Conservation (phyloP, 2,797 vertebrate species). For the Acanthurus tractus region DNA sequence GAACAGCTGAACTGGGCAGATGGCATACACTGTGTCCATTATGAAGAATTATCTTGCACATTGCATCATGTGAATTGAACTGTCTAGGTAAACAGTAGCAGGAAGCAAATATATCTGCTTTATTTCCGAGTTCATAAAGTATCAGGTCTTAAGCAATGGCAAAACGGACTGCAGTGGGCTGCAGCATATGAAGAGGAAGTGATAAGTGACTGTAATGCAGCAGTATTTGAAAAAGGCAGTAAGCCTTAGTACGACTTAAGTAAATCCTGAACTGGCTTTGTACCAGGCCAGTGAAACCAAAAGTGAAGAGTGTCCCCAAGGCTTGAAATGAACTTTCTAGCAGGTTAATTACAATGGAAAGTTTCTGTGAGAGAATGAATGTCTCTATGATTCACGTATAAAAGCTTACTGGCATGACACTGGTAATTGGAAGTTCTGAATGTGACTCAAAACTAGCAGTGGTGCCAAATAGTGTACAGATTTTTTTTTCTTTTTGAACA, state of each 20-base stretch:
- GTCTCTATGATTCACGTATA: constrained; percentile 41
- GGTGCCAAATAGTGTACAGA: constrained; percentile 65
- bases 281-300: constrained; percentile 63
- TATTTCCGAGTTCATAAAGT: constrained; percentile 42
- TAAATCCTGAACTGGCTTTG: constrained; percentile 54
- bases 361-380: constrained; percentile 40
- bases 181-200: constrained; percentile 39
- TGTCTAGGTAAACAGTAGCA: constrained; percentile 59
- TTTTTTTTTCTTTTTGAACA: constrained; percentile 16
- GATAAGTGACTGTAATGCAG: constrained; percentile 40
- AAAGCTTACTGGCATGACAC: constrained; percentile 33
- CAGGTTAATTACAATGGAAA: constrained; percentile 30
- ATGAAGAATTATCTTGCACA: constrained; percentile 72
- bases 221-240: constrained; percentile 36
- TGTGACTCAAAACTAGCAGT: constrained; percentile 47
- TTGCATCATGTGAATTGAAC: constrained; percentile 62
- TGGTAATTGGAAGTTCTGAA: constrained; percentile 41
- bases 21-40: constrained; percentile 81
- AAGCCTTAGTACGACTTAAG: constrained; percentile 40
- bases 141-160: constrained; percentile 46
- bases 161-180: constrained; percentile 54
- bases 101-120: constrained; percentile 58
- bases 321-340: constrained; percentile 35
- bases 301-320: constrained; percentile 36
- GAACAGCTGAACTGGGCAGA: constrained; percentile 76